A percentile compares a stretch with the other conserved stretches of the same genome.
These are phyloP conservation scores for Tylochromis polylepis DNA, from an alignment of 2,113 vertebrate genomes.

Conservation along the genomic window DNA sequence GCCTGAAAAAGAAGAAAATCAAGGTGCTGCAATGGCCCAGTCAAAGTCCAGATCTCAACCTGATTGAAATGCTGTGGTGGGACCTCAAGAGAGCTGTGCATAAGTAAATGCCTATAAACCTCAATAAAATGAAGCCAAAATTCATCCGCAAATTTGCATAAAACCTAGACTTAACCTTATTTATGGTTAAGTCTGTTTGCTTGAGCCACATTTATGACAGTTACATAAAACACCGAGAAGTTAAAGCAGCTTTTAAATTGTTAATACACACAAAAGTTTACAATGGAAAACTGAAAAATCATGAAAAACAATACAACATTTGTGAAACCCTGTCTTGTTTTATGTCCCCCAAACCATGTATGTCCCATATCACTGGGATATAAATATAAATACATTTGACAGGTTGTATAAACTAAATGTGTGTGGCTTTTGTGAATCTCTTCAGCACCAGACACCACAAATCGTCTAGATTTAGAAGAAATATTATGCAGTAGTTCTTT, in stretches of 20 bases:
- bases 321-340: background rate
- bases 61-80: background rate
- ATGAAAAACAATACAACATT: background rate
- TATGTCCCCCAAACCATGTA: background rate
- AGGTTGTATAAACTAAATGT: background rate
- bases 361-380: background rate
- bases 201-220: background rate
- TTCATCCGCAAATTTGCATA: background rate
- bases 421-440: background rate
- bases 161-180: background rate
- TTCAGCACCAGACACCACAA: background rate
- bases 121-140: background rate
- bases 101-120: background rate
- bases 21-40: background rate
- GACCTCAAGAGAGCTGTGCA: background rate
- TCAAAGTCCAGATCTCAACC: background rate
- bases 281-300: background rate
- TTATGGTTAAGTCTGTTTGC: background rate
- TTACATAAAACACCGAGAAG: background rate
- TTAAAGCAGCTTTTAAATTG: background rate
- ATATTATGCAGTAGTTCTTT: background rate
- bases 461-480: background rate
- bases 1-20: background rate
- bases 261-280: background rate
- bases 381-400: background rate